Conservation (phyloP, 2,113 vertebrate species). For the Tylochromis polylepis region DNA sequence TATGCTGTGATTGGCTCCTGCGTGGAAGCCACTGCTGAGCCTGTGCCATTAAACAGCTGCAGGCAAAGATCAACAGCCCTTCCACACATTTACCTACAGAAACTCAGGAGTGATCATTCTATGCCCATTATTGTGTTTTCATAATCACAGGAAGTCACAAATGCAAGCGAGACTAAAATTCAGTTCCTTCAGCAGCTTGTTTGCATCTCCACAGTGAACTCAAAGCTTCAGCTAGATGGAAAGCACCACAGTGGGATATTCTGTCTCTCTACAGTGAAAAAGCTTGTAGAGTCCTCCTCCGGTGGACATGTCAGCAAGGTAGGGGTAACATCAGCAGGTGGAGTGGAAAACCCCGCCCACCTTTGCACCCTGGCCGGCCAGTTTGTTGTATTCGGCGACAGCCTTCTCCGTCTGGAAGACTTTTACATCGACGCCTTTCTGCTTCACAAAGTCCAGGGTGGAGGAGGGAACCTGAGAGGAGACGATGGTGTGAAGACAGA, state of each 20-base stretch:
- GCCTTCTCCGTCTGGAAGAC: slow-evolving; percentile 89
- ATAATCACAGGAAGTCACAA: not conserved
- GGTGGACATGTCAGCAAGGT: not conserved
- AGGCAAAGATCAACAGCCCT: not conserved
- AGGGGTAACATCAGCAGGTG: slow-evolving; percentile 79
- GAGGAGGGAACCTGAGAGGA: slow-evolving; percentile 79
- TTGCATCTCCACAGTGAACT: not conserved
- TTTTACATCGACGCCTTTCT: slow-evolving; percentile 77
- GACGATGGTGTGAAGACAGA: not conserved
- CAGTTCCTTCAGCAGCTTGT: not conserved
- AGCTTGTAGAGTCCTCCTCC: not conserved
- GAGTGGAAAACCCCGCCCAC: slow-evolving; percentile 96
- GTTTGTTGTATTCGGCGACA: slow-evolving; percentile 84
- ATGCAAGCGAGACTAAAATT: not conserved
- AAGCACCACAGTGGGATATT: not conserved
- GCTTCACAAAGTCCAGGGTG: slow-evolving; percentile 83
- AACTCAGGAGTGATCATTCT: not conserved
- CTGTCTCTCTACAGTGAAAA: not conserved
- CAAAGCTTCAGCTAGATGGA: not conserved
- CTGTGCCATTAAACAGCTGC: not conserved
- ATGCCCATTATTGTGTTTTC: not conserved
- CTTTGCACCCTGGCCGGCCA: slow-evolving; percentile 77
- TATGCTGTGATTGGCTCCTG: not conserved
- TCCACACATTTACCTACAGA: not conserved
- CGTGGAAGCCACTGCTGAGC: not conserved